Conservation (phyloP, 2,113 vertebrate species). For the Phainopepla nitens region DNA sequence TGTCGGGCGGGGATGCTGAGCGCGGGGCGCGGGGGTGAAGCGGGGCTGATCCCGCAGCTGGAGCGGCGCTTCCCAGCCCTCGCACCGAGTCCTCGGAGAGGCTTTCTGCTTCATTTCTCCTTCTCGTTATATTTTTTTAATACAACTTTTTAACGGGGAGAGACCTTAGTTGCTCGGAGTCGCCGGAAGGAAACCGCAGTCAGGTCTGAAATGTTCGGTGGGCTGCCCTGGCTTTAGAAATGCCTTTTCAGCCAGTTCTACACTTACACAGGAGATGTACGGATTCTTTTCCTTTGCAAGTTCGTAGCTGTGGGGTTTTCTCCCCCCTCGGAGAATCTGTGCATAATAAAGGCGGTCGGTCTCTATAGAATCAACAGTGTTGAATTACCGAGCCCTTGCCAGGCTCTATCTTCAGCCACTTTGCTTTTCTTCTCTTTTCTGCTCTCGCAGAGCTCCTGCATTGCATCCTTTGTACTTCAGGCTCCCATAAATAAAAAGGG, state of each 20-base stretch:
- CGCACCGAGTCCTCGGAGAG: no score
- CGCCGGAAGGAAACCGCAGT: neutral
- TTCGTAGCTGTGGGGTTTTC: neutral
- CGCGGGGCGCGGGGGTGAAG: neutral
- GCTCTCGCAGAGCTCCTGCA: constrained; percentile 13
- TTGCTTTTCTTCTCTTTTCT: constrained; percentile 12
- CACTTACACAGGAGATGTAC: neutral
- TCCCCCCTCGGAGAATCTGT: neutral
- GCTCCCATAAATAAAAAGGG: constrained; percentile 57
- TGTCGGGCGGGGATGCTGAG: neutral
- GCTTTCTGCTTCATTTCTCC: neutral
- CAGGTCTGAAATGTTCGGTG: neutral
- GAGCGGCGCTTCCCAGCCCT: neutral
- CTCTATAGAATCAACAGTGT: constrained; percentile 40
- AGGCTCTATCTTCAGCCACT: constrained; percentile 18
- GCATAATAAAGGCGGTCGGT: constrained; percentile 20
- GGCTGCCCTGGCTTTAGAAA: neutral
- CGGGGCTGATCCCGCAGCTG: neutral
- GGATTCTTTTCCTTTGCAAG: neutral
- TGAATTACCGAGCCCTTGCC: constrained; percentile 37
- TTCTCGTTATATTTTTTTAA: fast-evolving
- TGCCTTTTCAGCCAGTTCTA: neutral
- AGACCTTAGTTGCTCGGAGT: neutral
- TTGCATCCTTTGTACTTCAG: constrained; percentile 47
- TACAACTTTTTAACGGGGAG: neutral